Evolutionary conservation across 2,113 vertebrate genomes (phyloP).

Genomic region (Periophthalmodon schlosseri): DNA sequence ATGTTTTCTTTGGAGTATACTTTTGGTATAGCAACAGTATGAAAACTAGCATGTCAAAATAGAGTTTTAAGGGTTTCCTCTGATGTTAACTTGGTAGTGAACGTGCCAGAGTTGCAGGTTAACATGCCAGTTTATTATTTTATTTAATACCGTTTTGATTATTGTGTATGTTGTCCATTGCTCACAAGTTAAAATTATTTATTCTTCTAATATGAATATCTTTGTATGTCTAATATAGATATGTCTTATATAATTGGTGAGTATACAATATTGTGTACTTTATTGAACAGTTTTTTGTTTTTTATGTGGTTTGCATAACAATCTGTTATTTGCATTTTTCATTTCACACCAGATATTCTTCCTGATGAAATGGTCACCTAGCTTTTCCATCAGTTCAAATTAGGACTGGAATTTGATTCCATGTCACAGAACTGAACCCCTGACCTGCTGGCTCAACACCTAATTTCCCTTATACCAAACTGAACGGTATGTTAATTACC

Average conservation of each 20-base stretch:
- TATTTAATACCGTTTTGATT: background rate
- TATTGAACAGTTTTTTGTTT: background rate
- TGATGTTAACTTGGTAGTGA: no score
- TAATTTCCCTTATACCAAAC: conserved; percentile 1
- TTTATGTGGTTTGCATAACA: background rate
- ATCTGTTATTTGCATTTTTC: background rate
- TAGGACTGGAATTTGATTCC: background rate
- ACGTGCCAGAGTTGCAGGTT: no score
- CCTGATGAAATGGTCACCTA: background rate
- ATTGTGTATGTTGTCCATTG: background rate
- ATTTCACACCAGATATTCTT: background rate
- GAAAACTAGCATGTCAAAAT: no score
- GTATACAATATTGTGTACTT: background rate
- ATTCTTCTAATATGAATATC: no score
- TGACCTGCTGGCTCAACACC: background rate
- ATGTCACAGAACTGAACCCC: background rate
- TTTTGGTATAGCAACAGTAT: no score
- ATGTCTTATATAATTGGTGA: no score
- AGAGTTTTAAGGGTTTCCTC: no score
- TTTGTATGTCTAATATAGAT: no score
- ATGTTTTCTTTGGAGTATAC: no score
- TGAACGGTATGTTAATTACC: background rate
- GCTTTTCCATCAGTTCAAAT: background rate
- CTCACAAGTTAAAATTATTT: background rate
- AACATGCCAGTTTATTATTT: background rate